Evolutionary conservation across 2,113 vertebrate species (phyloP).

Genomic region (Eidolon helvum): DNA sequence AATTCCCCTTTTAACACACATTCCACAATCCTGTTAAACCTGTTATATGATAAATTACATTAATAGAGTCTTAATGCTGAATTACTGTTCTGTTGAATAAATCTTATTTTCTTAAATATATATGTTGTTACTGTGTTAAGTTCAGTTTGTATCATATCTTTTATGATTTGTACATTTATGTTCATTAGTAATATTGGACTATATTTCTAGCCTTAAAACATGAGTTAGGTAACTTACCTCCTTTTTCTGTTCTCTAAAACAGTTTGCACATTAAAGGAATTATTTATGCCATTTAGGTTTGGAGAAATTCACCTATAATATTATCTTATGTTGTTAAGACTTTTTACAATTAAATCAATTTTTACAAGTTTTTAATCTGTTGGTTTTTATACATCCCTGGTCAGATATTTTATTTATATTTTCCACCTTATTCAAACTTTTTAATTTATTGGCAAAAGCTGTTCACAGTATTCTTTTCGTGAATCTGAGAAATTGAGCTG

Average conservation of each 20-base stretch:
- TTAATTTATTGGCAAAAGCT: neutral
- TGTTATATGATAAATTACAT: neutral
- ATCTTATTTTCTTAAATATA: neutral
- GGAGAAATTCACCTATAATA: neutral
- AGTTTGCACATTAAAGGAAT: neutral
- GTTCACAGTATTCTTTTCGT: neutral
- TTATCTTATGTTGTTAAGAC: neutral
- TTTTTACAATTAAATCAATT: neutral
- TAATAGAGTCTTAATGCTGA: neutral
- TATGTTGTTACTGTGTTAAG: neutral
- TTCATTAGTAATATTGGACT: neutral
- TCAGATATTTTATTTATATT: neutral
- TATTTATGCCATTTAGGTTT: neutral
- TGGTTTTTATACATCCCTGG: neutral
- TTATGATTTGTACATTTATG: neutral
- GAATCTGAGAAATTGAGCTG: neutral
- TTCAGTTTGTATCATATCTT: neutral
- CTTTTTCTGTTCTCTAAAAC: neutral
- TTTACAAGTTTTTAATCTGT: neutral
- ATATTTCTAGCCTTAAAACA: neutral
- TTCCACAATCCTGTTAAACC: neutral
- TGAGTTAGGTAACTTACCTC: neutral
- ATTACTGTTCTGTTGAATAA: slow-evolving; percentile 2
- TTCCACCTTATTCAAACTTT: neutral
- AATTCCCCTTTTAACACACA: neutral